Percentiles rank a stretch among this genome's conserved stretches.
Conservation (phyloP, 53 echinoderm and acorn worm species). For the Henricia sp. region DNA sequence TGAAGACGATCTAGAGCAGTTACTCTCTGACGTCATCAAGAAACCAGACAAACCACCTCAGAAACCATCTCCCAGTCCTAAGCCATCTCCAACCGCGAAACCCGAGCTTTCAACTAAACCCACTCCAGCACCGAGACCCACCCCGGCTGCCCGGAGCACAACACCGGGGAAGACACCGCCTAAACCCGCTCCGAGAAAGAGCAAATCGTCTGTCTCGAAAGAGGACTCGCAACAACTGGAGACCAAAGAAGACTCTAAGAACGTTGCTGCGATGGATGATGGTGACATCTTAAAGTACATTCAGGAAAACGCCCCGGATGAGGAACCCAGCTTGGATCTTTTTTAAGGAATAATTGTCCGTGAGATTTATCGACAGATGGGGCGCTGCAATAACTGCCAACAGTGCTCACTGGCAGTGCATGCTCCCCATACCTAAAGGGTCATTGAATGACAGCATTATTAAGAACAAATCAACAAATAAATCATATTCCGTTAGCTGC, state of each 20-base stretch:
- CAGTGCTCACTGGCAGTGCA: no score
- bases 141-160: constrained; percentile 6
- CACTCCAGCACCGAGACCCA: constrained; percentile 1
- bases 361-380: no score
- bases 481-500: no score
- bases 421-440: no score
- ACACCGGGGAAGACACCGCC: constrained; percentile 28
- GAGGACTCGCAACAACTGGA: background rate
- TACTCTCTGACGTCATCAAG: constrained; percentile 60
- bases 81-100: constrained; percentile 11
- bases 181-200: constrained; percentile 44
- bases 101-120: no score
- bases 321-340: constrained; percentile 74
- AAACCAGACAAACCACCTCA: constrained; percentile 57
- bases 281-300: constrained; percentile 94
- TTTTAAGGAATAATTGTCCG: constrained; percentile 43
- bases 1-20: constrained; percentile 89
- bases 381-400: no score
- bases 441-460: no score
- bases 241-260: background rate
- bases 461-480: no score
- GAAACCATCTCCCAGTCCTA: constrained; percentile 25
- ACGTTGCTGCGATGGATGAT: constrained; percentile 58
- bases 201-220: background rate
- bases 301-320: constrained; percentile 66